Conservation (phyloP, 2,888 invertebrate genomes). For the Coelinius sp. region DNA sequence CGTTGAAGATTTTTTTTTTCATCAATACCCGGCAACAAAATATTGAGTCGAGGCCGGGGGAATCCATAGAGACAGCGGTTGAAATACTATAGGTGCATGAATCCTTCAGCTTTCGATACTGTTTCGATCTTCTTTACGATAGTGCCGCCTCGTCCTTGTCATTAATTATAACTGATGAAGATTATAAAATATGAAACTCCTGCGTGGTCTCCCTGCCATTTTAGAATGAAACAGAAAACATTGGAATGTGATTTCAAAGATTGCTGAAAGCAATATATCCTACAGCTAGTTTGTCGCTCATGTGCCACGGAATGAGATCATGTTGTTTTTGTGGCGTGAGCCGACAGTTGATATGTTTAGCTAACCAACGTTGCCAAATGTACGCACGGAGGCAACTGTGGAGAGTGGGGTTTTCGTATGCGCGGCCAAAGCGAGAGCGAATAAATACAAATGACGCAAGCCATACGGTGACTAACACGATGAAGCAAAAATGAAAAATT, state of each 20-base stretch:
- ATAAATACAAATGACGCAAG: constrained; percentile 38
- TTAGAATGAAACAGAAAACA: not conserved
- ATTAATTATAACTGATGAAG: too few species aligned
- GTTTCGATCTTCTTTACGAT: too few species aligned
- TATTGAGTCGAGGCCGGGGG: too few species aligned
- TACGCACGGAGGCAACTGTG: constrained; percentile 29
- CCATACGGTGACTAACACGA: constrained; percentile 3
- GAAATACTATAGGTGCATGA: too few species aligned
- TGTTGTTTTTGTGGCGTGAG: constrained; percentile 70
- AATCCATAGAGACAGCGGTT: too few species aligned
- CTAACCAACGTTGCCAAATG: constrained; percentile 54
- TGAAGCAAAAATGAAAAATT: not conserved
- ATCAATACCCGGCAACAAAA: not conserved
- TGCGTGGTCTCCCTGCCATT: not conserved
- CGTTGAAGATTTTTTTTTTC: not conserved
- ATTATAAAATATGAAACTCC: too few species aligned
- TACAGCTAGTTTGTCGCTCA: constrained; percentile 44
- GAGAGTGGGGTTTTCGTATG: not conserved
- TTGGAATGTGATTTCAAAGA: constrained; percentile 47
- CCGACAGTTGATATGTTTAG: constrained; percentile 71
- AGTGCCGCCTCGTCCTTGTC: too few species aligned
- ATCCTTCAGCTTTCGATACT: too few species aligned
- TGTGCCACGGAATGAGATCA: constrained; percentile 67
- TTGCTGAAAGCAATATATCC: constrained; percentile 9
- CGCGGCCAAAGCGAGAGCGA: not conserved